These are phyloP conservation scores for Acronicta alni DNA, from an alignment of 2,888 invertebrate genomes.

Conservation along the genomic window DNA sequence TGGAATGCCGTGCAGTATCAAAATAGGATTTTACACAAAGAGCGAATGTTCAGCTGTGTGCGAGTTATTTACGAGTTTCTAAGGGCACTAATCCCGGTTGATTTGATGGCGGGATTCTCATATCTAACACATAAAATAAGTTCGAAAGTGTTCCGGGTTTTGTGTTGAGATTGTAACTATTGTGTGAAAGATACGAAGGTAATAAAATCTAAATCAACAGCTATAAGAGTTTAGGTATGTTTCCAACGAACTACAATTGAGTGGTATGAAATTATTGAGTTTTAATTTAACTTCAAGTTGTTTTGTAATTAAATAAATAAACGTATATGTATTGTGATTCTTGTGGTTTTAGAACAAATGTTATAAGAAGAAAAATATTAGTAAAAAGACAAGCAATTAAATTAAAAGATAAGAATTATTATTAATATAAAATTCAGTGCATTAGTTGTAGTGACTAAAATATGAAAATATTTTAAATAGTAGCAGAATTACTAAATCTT, in stretches of 20 bases:
- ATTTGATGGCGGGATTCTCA: constrained; percentile 58
- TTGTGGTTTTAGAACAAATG: constrained; percentile 23
- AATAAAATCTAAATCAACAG: constrained; percentile 16
- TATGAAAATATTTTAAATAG: background rate
- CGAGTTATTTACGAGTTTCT: constrained; percentile 57
- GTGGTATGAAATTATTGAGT: constrained; percentile 5
- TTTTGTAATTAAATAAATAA: constrained; percentile 10
- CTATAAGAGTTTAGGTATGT: constrained; percentile 1
- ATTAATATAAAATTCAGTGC: constrained; percentile 7
- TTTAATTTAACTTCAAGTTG: background rate
- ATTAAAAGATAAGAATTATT: constrained; percentile 24
- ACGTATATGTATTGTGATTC: constrained; percentile 19
- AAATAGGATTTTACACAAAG: constrained; percentile 38
- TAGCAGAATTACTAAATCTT: constrained; percentile 5
- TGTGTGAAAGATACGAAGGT: constrained; percentile 38
- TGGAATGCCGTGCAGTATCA: constrained; percentile 10
- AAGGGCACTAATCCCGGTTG: constrained; percentile 55
- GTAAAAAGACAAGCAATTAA: constrained; percentile 22
- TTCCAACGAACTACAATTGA: constrained; percentile 2
- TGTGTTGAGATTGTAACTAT: constrained; percentile 43
- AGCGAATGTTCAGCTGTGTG: constrained; percentile 43
- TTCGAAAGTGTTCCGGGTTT: constrained; percentile 35
- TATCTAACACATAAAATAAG: constrained; percentile 41
- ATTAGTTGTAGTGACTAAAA: constrained; percentile 17
- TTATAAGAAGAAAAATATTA: constrained; percentile 35